Percentiles rank a stretch among this genome's conserved stretches.
phyloP scores from a whole-genome alignment of 2,797 vertebrate species.

The Aeoliscus strigatus region DNA sequence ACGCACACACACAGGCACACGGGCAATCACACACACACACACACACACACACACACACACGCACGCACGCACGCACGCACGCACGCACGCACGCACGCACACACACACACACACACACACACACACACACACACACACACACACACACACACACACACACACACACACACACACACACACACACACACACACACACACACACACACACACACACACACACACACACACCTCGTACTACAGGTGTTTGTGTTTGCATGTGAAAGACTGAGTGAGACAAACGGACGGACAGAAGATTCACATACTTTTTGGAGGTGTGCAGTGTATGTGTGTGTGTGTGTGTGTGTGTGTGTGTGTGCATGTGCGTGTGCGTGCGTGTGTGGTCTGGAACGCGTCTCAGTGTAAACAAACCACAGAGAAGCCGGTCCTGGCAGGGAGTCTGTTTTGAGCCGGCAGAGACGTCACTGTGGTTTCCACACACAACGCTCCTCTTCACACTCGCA shows the following conservation, averaged over 20 bases:
- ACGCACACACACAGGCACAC: too few species aligned
- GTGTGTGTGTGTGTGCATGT: conserved; percentile 31
- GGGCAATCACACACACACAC: conserved; percentile 17
- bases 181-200: conserved; percentile 7
- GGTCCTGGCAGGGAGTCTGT: conserved; percentile 41
- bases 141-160: conserved; percentile 8
- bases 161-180: conserved; percentile 12
- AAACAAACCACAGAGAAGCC: conserved; percentile 65
- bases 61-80: too few species aligned
- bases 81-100: conserved; percentile 19
- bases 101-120: conserved; percentile 8
- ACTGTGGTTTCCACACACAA: conserved; percentile 57
- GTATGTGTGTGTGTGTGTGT: conserved; percentile 12
- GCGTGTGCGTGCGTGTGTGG: conserved; percentile 35
- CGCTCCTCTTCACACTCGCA: conserved; percentile 36
- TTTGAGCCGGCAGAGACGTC: conserved; percentile 51
- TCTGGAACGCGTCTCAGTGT: conserved; percentile 59
- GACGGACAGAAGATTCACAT: background rate
- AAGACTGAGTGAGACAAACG: conserved; percentile 9
- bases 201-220: conserved; percentile 19
- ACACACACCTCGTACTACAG: conserved; percentile 21
- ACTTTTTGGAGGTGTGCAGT: conserved; percentile 24
- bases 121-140: conserved; percentile 3
- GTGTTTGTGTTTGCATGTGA: conserved; percentile 35
- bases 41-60: conserved; percentile 8